Conservation (phyloP, 2,888 invertebrate species). For the Timema podura region DNA sequence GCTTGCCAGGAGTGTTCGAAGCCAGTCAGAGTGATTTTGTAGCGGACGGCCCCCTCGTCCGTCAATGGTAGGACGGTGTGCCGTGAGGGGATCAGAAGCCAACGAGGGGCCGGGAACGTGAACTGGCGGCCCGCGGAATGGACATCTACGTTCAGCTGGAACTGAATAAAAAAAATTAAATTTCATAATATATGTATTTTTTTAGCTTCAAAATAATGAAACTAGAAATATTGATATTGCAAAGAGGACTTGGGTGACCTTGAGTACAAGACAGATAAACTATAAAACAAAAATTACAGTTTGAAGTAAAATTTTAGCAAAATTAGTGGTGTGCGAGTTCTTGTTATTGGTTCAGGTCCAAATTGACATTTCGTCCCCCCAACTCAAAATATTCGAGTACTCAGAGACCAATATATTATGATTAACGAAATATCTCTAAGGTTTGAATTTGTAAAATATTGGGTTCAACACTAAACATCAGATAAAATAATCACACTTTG, state of each 20-base stretch:
- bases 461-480: too few relatives aligned
- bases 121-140: conserved; percentile 44
- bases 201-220: too few relatives aligned
- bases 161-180: conserved; percentile 45
- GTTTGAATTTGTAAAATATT: too few relatives aligned
- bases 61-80: conserved; percentile 51
- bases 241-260: neutral
- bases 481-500: too few relatives aligned
- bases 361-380: too few relatives aligned
- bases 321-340: too few relatives aligned
- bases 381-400: too few relatives aligned
- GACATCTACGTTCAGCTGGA: conserved; percentile 62
- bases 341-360: too few relatives aligned
- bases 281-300: too few relatives aligned
- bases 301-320: too few relatives aligned
- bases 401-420: too few relatives aligned
- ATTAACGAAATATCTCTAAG: too few relatives aligned
- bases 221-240: conserved; percentile 3
- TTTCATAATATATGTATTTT: neutral
- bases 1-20: conserved; percentile 58
- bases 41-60: conserved; percentile 54
- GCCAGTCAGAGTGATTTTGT: conserved; percentile 55
- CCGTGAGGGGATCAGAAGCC: conserved; percentile 20
- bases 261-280: neutral
- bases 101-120: conserved; percentile 33